Evolutionary conservation across 1,140 invertebrate species (phyloP).

Genomic region (Camponotus floridanus): DNA sequence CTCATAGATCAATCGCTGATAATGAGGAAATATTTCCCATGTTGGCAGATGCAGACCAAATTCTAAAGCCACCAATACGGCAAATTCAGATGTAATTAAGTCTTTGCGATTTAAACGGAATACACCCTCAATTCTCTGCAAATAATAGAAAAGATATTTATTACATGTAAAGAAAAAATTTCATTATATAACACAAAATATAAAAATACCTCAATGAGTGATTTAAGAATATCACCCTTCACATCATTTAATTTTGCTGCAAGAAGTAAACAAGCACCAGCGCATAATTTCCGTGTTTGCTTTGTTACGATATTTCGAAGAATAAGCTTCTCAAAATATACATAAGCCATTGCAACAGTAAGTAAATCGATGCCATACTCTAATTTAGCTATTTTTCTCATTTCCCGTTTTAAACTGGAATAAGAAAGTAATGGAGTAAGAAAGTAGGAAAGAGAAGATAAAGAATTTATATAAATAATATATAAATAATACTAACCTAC

Average conservation of each 20-base stretch:
- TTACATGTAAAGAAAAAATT: slow-evolving; percentile 27
- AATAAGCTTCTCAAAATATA: slow-evolving; percentile 99
- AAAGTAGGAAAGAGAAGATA: no score
- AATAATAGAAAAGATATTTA: slow-evolving; percentile 66
- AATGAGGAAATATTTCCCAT: slow-evolving; percentile 97
- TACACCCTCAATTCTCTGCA: slow-evolving; percentile 94
- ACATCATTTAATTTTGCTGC: slow-evolving; percentile 99
- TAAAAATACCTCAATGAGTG: slow-evolving; percentile 93
- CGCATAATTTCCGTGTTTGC: slow-evolving; percentile 97
- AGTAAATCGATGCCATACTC: slow-evolving; percentile 95
- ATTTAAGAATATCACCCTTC: slow-evolving; percentile 95
- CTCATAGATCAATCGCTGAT: slow-evolving; percentile 96
- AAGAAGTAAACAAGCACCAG: slow-evolving; percentile 96
- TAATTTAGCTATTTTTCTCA: slow-evolving; percentile 96
- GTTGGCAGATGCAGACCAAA: slow-evolving; percentile 97
- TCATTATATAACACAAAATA: slow-evolving; percentile 48
- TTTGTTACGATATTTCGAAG: slow-evolving; percentile 97
- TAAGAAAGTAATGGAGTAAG: slow-evolving; percentile 25
- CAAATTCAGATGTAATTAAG: slow-evolving; percentile 96
- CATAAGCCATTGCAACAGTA: slow-evolving; percentile 98
- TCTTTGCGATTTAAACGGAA: slow-evolving; percentile 97
- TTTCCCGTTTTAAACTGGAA: slow-evolving; percentile 96
- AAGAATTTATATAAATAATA: not conserved
- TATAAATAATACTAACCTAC: slow-evolving; percentile 89
- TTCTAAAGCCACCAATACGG: slow-evolving; percentile 96